A percentile compares a stretch with the other conserved stretches of the same genome.
Conservation (phyloP, 2,797 vertebrate genomes). For the Gallinago nigripennis region DNA sequence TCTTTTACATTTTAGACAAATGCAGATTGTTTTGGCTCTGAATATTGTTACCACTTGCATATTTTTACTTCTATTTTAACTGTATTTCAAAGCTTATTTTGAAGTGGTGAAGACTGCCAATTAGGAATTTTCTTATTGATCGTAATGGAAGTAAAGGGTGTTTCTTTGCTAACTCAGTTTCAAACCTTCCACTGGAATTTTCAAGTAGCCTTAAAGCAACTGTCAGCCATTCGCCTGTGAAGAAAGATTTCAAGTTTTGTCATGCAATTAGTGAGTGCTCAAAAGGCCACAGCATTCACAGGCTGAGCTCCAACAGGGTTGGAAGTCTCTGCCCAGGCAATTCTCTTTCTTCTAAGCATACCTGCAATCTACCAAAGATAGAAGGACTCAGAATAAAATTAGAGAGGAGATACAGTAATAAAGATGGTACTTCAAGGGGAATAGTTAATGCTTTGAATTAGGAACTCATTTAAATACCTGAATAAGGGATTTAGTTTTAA, state of each 20-base stretch:
- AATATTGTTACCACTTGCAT: background rate
- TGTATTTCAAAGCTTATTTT: slow-evolving; percentile 13
- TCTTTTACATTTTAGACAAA: background rate
- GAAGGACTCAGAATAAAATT: background rate
- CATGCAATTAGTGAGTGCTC: slow-evolving; percentile 7
- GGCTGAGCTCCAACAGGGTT: background rate
- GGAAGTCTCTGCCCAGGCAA: background rate
- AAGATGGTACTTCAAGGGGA: background rate
- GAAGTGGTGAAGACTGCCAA: background rate
- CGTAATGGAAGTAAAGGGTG: background rate
- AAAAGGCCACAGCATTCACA: background rate
- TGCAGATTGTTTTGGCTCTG: background rate
- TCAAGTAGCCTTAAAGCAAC: slow-evolving; percentile 4
- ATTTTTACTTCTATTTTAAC: background rate
- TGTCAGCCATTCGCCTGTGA: background rate
- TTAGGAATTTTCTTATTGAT: background rate
- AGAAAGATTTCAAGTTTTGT: background rate
- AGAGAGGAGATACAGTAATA: background rate
- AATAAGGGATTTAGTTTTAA: background rate
- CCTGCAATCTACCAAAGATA: background rate
- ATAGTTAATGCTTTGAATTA: background rate
- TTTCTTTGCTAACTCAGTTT: background rate
- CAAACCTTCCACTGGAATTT: background rate
- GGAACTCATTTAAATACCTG: background rate
- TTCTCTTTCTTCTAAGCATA: background rate